phyloP scores from a whole-genome alignment of 2,888 invertebrate genomes.

The Adineta ricciae region DNA sequence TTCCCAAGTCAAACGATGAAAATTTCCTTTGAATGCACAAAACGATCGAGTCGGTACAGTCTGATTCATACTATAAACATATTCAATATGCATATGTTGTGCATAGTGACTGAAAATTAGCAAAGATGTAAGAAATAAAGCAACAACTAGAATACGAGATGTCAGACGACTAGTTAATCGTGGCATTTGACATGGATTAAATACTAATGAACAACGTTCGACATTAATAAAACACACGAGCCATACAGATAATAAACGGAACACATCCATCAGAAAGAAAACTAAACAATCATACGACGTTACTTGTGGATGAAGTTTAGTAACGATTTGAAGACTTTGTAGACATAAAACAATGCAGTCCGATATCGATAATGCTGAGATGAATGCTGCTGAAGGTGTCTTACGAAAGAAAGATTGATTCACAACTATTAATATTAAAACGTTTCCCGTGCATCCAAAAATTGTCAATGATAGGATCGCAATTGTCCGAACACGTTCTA shows the following conservation, averaged over 20 bases:
- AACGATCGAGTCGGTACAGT: not conserved
- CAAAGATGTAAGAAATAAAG: not conserved
- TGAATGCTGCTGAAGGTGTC: not conserved
- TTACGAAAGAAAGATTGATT: slow-evolving; percentile 2
- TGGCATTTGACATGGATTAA: slow-evolving; percentile 18
- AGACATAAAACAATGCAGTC: not conserved
- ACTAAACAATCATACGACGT: not conserved
- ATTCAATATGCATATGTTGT: not conserved
- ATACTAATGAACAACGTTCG: slow-evolving; percentile 5
- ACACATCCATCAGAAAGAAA: not conserved
- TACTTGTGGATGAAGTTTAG: not conserved
- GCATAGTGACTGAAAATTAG: not conserved
- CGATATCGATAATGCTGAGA: not conserved
- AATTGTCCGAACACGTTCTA: not conserved
- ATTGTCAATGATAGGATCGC: not conserved
- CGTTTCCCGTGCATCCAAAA: slow-evolving; percentile 14
- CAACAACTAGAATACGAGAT: not conserved
- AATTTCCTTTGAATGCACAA: not conserved
- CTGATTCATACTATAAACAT: not conserved
- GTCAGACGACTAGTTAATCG: not conserved
- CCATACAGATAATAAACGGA: not conserved
- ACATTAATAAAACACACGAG: not conserved
- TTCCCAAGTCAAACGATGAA: not conserved
- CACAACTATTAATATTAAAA: not conserved
- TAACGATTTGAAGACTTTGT: not conserved